These are phyloP conservation scores for Oxystoma pomonae DNA, from an alignment of 2,888 invertebrate genomes.

Conservation along the genomic window DNA sequence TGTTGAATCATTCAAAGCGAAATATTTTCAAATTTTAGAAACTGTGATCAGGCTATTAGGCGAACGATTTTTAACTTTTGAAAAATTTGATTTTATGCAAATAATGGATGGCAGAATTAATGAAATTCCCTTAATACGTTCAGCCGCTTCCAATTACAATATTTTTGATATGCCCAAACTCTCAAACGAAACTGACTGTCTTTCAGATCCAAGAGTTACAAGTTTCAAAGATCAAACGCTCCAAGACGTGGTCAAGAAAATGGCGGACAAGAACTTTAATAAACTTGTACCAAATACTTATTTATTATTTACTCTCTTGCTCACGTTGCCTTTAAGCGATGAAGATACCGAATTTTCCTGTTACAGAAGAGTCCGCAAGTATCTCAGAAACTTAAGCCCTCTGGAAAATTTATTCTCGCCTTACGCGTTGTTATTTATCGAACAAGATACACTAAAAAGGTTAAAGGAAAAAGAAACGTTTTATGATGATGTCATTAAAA, in stretches of 20 bases:
- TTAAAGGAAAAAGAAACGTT: background rate
- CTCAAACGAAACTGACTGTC: background rate
- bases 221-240: background rate
- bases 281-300: background rate
- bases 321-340: background rate
- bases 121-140: background rate
- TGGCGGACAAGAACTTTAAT: background rate
- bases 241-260: background rate
- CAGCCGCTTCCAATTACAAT: background rate
- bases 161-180: too few relatives aligned
- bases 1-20: background rate
- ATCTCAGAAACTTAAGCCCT: background rate
- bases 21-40: background rate
- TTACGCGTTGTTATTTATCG: background rate
- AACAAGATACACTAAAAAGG: background rate
- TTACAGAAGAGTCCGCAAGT: background rate
- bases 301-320: background rate
- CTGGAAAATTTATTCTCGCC: background rate
- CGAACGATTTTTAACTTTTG: background rate
- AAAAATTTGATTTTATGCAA: background rate
- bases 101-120: background rate
- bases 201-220: background rate
- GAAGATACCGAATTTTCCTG: background rate
- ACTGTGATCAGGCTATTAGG: background rate
- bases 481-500: background rate